Conservation (phyloP, 2,888 invertebrate species). For the Oeneis ivallda region DNA sequence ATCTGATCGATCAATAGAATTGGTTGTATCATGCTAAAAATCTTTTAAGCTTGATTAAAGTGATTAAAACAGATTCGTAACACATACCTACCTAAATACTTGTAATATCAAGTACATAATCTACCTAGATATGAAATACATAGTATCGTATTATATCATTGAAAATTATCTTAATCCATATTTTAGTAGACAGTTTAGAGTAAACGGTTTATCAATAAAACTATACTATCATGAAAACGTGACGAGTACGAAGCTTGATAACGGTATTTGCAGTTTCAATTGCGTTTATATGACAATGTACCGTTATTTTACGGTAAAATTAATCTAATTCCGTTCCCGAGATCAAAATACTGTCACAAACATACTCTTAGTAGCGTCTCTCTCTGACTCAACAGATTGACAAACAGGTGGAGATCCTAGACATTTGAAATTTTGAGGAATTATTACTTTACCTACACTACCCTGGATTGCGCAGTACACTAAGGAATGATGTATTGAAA, state of each 20-base stretch:
- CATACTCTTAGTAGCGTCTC: no score
- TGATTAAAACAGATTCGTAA: background rate
- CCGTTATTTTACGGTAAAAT: background rate
- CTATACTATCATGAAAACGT: constrained; percentile 5
- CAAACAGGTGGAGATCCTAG: no score
- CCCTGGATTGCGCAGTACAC: no score
- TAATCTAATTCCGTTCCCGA: no score
- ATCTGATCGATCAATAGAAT: no score
- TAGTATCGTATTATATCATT: background rate
- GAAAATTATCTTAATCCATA: constrained; percentile 6
- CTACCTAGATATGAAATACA: constrained; percentile 11
- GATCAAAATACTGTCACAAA: no score
- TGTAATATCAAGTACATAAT: constrained; percentile 1
- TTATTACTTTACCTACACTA: no score
- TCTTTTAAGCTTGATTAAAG: background rate
- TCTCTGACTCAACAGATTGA: no score
- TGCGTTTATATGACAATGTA: background rate
- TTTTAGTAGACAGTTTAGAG: constrained; percentile 9
- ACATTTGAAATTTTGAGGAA: no score
- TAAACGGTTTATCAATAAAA: constrained; percentile 15
- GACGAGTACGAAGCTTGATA: background rate
- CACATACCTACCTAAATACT: background rate
- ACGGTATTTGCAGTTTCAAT: background rate
- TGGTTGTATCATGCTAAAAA: background rate
- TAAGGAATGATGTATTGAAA: no score